Percentiles rank a stretch among this genome's conserved stretches.
Evolutionary conservation across 2,113 vertebrate genomes (phyloP).

Genomic region (Clupea harengus): DNA sequence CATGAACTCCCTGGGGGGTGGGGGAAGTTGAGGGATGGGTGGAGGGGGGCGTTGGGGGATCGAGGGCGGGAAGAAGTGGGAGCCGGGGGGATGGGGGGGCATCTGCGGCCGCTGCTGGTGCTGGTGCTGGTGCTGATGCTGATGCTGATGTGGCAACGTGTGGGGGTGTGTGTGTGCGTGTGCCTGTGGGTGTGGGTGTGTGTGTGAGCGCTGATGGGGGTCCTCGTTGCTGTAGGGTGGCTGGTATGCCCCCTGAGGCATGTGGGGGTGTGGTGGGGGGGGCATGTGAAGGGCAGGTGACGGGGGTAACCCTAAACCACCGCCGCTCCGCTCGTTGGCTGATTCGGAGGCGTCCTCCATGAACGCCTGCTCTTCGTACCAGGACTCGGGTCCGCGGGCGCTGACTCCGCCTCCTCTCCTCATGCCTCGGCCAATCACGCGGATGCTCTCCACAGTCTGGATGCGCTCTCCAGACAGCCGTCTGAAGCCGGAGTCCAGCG

Average conservation of each 20-base stretch:
- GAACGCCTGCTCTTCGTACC: slow-evolving; percentile 76
- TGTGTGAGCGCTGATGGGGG: slow-evolving; percentile 47
- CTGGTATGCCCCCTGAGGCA: slow-evolving; percentile 63
- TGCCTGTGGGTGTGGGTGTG: slow-evolving; percentile 63
- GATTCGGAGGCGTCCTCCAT: slow-evolving; percentile 61
- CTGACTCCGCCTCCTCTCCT: slow-evolving; percentile 71
- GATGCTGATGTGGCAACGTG: slow-evolving; percentile 54
- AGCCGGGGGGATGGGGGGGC: slow-evolving; percentile 38
- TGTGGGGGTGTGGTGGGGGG: slow-evolving; percentile 60
- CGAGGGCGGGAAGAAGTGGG: slow-evolving; percentile 55
- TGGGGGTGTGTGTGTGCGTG: slow-evolving; percentile 63
- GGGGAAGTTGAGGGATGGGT: slow-evolving; percentile 58
- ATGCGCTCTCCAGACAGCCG: slow-evolving; percentile 86
- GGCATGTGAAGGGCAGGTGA: slow-evolving; percentile 42
- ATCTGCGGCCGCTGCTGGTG: slow-evolving; percentile 52
- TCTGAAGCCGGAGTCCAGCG: slow-evolving; percentile 74
- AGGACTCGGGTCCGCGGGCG: slow-evolving; percentile 59
- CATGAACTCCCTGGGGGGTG: slow-evolving; percentile 61
- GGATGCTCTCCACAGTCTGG: slow-evolving; percentile 92
- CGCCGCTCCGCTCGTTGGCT: slow-evolving; percentile 57
- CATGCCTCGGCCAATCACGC: slow-evolving; percentile 80
- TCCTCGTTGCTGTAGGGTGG: slow-evolving; percentile 52
- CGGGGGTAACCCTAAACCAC: slow-evolving; percentile 14
- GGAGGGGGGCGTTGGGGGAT: slow-evolving; percentile 56
- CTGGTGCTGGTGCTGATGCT: slow-evolving; percentile 56